These are phyloP conservation scores for Antechinus stuartii DNA, from an alignment of 2,113 vertebrate species.

Conservation along the genomic window DNA sequence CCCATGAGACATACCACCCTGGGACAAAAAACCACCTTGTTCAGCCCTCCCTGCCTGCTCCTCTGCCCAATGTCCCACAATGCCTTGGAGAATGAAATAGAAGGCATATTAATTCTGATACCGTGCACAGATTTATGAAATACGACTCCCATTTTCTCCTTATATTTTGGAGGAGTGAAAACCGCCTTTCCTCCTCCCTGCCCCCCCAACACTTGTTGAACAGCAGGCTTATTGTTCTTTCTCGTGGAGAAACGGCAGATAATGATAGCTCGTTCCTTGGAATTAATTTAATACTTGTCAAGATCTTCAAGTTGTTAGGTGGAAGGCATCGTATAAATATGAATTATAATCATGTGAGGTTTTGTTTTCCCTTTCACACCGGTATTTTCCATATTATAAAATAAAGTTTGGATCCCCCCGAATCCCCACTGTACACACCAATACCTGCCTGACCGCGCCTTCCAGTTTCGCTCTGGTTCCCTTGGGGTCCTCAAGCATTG, in stretches of 20 bases:
- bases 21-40: neutral
- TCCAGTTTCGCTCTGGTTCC: neutral
- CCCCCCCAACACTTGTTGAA: slow-evolving; percentile 15
- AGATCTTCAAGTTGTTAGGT: slow-evolving; percentile 12
- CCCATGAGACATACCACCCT: neutral
- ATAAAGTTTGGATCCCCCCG: slow-evolving; percentile 17
- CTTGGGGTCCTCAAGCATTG: neutral
- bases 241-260: slow-evolving; percentile 25
- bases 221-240: neutral
- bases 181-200: neutral
- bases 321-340: slow-evolving; percentile 31
- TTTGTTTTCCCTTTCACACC: slow-evolving; percentile 17
- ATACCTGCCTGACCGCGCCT: neutral
- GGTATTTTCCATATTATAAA: neutral
- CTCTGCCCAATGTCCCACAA: neutral
- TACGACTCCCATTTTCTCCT: neutral
- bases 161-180: neutral
- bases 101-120: neutral
- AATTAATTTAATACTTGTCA: neutral
- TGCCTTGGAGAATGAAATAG: neutral
- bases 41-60: neutral
- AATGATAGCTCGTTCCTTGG: slow-evolving; percentile 38
- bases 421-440: slow-evolving; percentile 20
- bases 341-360: neutral
- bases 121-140: neutral